Evolutionary conservation across 2,797 vertebrate species (phyloP).

Genomic region (Macropus fuliginosus): DNA sequence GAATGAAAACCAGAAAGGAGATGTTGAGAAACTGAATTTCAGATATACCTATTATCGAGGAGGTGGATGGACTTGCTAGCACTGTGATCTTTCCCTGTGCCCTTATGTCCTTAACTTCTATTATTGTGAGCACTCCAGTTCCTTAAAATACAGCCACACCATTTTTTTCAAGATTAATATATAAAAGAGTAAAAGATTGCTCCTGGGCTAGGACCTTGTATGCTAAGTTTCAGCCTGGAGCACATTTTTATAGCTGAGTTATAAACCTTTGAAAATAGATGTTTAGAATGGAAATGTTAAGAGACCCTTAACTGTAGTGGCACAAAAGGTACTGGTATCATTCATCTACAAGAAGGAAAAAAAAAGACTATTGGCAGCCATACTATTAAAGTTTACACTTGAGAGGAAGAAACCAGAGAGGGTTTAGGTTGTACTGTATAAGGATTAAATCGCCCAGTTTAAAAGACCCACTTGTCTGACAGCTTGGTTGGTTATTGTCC

Average conservation of each 20-base stretch:
- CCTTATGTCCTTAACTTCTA: constrained; percentile 63
- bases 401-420: constrained; percentile 53
- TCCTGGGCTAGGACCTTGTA: constrained; percentile 52
- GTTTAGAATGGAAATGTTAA: constrained; percentile 75
- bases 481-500: no score
- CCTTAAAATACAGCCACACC: constrained; percentile 54
- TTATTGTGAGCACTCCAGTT: constrained; percentile 60
- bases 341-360: constrained; percentile 40
- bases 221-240: constrained; percentile 66
- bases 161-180: constrained; percentile 58
- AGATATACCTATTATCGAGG: constrained; percentile 71
- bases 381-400: constrained; percentile 60
- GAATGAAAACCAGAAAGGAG: constrained; percentile 59
- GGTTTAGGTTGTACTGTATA: neutral
- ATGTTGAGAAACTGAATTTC: constrained; percentile 72
- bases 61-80: constrained; percentile 36
- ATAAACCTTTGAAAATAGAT: constrained; percentile 73
- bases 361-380: constrained; percentile 43
- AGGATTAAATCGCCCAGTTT: constrained; percentile 24
- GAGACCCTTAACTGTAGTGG: constrained; percentile 53
- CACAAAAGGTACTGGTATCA: constrained; percentile 45
- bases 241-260: constrained; percentile 66
- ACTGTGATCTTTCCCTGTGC: constrained; percentile 51
- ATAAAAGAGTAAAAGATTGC: constrained; percentile 58
- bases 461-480: constrained; percentile 17